Conservation (phyloP, 2,113 vertebrate species). For the Prunella himalayana region DNA sequence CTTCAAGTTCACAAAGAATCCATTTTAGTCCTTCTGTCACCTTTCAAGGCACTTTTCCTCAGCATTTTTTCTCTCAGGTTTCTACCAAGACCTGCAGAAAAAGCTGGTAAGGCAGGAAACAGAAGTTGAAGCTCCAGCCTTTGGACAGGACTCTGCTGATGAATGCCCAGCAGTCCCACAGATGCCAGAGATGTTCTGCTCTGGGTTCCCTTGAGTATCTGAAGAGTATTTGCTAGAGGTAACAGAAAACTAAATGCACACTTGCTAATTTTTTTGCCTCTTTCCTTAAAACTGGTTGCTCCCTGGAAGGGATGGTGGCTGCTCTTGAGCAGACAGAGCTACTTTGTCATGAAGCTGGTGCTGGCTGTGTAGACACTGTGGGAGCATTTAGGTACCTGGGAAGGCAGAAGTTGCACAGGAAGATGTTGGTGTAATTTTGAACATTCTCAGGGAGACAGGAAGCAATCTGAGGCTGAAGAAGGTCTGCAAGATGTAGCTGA, state of each 20-base stretch:
- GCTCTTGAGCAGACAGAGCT: neutral
- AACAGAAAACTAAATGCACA: neutral
- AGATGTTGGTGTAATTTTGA: neutral
- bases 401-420: neutral
- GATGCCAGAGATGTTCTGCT: neutral
- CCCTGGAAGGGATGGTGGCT: neutral
- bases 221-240: neutral
- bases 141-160: neutral
- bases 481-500: neutral
- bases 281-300: neutral
- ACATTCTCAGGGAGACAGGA: neutral
- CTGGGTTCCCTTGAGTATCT: neutral
- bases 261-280: neutral
- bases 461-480: neutral
- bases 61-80: neutral
- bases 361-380: rapidly evolving
- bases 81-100: neutral
- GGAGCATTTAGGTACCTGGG: neutral
- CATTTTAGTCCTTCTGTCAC: neutral
- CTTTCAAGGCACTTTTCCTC: neutral
- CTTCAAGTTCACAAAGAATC: neutral
- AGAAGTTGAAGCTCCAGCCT: neutral
- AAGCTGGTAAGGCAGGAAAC: neutral
- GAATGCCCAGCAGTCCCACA: neutral
- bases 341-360: neutral